Base-by-base conservation (phyloP, 2,113 vertebrate genomes). In the Mus spicilegus region DNA sequence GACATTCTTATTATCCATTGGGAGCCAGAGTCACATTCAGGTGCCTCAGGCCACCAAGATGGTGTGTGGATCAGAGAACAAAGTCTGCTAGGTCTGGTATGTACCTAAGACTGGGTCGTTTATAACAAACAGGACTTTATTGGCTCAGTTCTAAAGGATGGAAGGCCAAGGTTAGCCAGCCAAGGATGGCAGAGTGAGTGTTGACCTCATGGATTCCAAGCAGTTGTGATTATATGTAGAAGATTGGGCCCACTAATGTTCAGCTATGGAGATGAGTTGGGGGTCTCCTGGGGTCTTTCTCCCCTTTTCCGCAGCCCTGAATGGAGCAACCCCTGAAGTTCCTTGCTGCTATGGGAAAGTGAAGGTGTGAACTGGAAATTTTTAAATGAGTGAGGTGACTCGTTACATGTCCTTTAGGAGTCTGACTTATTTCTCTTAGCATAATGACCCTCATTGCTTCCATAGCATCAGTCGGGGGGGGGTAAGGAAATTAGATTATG, bases 131-230 rank as follows among this genome's bases (percentile, higher is more conserved):
- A 39, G 20, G 33, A 39, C 17, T 36, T 20, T 24, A n/a, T 58
- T 9, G 58, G 49, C 49, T 87, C 36, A 39, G 20, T n/a, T 85
- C n/a, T 7, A 22, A 85, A n/a, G 61, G n/a, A n/a, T 93, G 73
- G 84, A 56, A 46, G 13, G 39, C 46, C 73, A 87, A 33, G 7
- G 13, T 9, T 3, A 5, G 30, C 6, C 33, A n/a, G 33, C 46
- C 20, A 14, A 42, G n/a, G 81, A 63, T 24, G 36, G 19, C 78
- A 9, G 0, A 1, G 56, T 4, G 1, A 1, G 56, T 4, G 1
- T 12, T 28, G n/a, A 42, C 56, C 10, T 84, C 56, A 39, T 61
- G 20, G 42, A 28, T 28, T 84, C 81, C 3, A 42, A 84, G 39
- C 56, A 63, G 56, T 28, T 28, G 54, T 58, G 80, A 26, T 82